Base-by-base conservation (phyloP, 2,888 invertebrate genomes). In the Tupiocoris notatus region DNA sequence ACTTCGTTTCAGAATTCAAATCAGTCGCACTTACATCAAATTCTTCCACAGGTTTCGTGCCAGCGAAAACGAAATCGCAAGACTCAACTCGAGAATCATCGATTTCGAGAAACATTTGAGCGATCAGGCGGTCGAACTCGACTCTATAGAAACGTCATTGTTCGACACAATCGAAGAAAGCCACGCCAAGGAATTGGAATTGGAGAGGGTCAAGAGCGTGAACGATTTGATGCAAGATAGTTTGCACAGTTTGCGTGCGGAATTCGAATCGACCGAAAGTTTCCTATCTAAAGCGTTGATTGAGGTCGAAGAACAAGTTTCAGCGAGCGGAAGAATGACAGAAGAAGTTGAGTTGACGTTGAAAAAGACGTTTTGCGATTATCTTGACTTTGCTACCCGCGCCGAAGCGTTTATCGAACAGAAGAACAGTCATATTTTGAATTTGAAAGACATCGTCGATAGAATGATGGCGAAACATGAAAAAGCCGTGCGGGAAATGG, bases 161-260 rank as follows among this genome's bases (percentile, higher is more conserved):
- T 73, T 73, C 62, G 63, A 73, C 56, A 39, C n/a, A 12, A 73
- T 62, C 9, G 73, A 73, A 25, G 73, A 73, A 18, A 73, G 62
- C 16, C 23, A 73, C 23, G 1, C n/a, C 1, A 73, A 73, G 62
- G 73, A 73, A 7, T 0, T 62, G 1, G 23, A n/a, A 1, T 17
- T 73, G 20, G 62, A 73, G 18, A 73, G 25, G 0, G 17, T 39
- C 18, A 39, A 17, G 0, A 62, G 21, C n/a, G 39, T 21, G 21
- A 22, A 39, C 3, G 54, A 21, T 21, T 18, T 39, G 62, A 25
- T 73, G 1, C 57, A 61, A 25, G 62, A 73, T 6, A 63, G 54
- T 7, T 3, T 73, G 39, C 18, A 16, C 1, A 21, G 17, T 1
- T 20, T 73, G 21, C 61, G 62, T n/a, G 16, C 18, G 1, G 54